Percentiles rank a stretch among this genome's conserved stretches.
Evolutionary conservation across 2,797 vertebrate species (phyloP).

Genomic region (Todus mexicanus): DNA sequence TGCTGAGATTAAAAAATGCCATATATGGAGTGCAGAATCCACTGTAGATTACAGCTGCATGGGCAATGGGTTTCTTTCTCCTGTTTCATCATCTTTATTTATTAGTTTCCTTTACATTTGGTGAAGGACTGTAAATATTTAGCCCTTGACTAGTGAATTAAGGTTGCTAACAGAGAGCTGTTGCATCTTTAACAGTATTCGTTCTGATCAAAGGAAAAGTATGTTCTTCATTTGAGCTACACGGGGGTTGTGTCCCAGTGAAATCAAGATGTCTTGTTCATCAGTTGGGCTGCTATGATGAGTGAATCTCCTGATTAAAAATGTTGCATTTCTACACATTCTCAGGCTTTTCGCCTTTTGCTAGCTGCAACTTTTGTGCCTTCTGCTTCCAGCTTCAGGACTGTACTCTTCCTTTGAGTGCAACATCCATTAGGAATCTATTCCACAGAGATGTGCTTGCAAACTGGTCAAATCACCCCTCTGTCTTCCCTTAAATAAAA

Average conservation of each 20-base stretch:
- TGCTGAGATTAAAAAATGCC: background rate
- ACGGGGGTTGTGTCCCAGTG: background rate
- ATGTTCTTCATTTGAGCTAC: background rate
- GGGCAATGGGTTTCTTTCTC: accelerated
- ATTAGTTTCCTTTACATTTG: background rate
- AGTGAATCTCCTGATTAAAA: background rate
- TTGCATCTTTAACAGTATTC: background rate
- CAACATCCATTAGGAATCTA: background rate
- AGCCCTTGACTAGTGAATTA: background rate
- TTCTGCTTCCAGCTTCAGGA: background rate
- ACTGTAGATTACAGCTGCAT: background rate
- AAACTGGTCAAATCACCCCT: background rate
- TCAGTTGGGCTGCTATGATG: background rate
- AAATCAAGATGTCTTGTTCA: background rate
- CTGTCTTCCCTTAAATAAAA: background rate
- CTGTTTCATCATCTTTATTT: background rate
- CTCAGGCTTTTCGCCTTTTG: background rate
- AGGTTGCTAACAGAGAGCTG: background rate
- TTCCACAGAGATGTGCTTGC: background rate
- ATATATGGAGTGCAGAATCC: background rate
- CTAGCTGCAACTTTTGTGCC: background rate
- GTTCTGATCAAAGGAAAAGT: background rate
- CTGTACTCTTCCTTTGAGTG: background rate
- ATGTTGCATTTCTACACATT: background rate
- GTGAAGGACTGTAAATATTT: background rate